These are phyloP conservation scores for Hylomyscus alleni DNA, from an alignment of 2,797 vertebrate species.

Conservation along the genomic window DNA sequence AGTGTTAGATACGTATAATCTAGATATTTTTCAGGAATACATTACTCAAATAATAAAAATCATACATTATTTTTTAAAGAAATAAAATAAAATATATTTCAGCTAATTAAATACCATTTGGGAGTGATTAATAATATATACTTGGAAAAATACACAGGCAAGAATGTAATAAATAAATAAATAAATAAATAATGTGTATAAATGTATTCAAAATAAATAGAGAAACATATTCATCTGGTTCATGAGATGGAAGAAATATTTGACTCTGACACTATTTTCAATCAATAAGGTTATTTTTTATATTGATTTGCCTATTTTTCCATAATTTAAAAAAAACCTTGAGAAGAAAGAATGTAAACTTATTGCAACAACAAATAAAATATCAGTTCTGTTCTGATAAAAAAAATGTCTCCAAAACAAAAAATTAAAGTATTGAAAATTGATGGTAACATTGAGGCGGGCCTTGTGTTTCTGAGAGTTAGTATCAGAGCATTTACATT, in stretches of 20 bases:
- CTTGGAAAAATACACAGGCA: not conserved
- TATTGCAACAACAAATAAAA: not conserved
- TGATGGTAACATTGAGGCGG: not conserved
- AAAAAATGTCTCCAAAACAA: not conserved
- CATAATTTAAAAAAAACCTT: not conserved
- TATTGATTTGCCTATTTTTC: not conserved
- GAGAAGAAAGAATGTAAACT: not conserved
- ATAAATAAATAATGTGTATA: not conserved
- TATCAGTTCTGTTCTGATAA: not conserved
- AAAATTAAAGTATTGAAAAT: not conserved
- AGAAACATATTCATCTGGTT: not conserved
- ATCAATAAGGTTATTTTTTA: not conserved
- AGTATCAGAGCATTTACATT: not conserved
- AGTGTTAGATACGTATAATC: not conserved
- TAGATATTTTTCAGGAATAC: not conserved
- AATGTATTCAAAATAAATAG: not conserved
- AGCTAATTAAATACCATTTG: not conserved
- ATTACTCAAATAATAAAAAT: not conserved
- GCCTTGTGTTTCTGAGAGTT: not conserved
- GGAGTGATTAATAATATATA: not conserved
- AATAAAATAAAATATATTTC: not conserved
- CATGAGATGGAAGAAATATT: not conserved
- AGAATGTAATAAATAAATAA: not conserved
- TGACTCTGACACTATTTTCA: not conserved
- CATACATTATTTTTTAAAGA: not conserved